Percentiles rank a stretch among this genome's conserved stretches.
Conservation (phyloP, 2,888 invertebrate genomes). For the Cephonodes hylas region DNA sequence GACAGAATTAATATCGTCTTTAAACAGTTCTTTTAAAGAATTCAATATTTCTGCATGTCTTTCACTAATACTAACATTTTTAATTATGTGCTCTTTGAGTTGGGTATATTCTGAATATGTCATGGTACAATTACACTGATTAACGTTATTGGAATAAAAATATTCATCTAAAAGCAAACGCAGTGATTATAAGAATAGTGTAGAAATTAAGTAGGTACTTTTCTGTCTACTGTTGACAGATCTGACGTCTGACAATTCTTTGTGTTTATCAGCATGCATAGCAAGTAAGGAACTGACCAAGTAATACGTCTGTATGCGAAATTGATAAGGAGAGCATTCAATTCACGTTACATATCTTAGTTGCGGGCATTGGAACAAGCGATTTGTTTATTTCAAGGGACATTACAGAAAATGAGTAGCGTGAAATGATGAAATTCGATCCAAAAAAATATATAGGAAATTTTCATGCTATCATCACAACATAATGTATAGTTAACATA, state of each 20-base stretch:
- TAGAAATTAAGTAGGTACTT: too few species aligned
- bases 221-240: too few species aligned
- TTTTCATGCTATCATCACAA: too few species aligned
- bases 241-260: too few species aligned
- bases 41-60: constrained; percentile 47
- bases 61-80: constrained; percentile 46
- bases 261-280: neutral
- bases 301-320: neutral
- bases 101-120: constrained; percentile 54
- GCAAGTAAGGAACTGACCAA: neutral
- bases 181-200: too few species aligned
- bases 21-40: constrained; percentile 56
- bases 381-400: neutral
- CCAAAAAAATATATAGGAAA: too few species aligned
- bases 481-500: too few species aligned
- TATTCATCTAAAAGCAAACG: too few species aligned
- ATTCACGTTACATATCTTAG: neutral
- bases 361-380: neutral
- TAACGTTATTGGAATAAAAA: too few species aligned
- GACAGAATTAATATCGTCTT: constrained; percentile 61
- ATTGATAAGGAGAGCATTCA: neutral
- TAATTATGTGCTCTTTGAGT: constrained; percentile 50
- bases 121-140: constrained; percentile 40
- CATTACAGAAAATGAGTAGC: too few species aligned
- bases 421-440: too few species aligned